Evolutionary conservation across 1,140 invertebrate species (phyloP), one percentile per base, ranked within the genome.

Genomic region (Neodiprion virginianus): DNA sequence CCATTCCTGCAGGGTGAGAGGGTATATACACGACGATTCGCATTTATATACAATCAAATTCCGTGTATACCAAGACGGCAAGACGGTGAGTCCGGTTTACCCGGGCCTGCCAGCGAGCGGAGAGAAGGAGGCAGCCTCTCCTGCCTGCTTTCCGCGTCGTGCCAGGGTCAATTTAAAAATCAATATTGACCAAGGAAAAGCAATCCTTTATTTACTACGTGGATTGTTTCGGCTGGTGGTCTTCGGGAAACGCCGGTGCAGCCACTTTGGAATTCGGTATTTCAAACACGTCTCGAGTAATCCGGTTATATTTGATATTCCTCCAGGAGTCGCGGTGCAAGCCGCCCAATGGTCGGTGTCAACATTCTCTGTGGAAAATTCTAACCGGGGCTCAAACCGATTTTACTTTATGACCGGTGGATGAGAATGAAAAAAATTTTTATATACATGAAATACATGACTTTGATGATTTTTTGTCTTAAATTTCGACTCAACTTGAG

Each of bases 31-130:
- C 48, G 48, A 76, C 80, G 81, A 79, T 79, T 80, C 80, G 82
- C 84, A 87, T 88, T 87, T 87, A 88, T 88, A 87, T 88, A 88
- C 88, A 88, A 88, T 88, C 86, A 87, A 87, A 88, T 88, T 88
- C 83, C 83, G 82, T 85, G 84, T 86, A 85, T 86, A 86, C 85
- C 79, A 61, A 61, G 76, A 77, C 67, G 77, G 11, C 40, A 65
- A 17, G 7, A 1, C 12, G 61, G 12, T 65, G 61, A 7, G 61
- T 65, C 67, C 40, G 67, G 17, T 5, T 21, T 17, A 69, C 21
- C 67, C 40, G 74, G 77, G 78, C 79, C 76, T 77, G 76, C 72
- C 69, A 72, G 74, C 72, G 67, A 74, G 73, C 74, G 72, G 76
- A 69, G 76, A 48, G 61, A n/a, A 11, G 53, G 53, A n/a, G 53